Base-by-base conservation (phyloP, 2,888 invertebrate species). In the Acleris emargana region DNA sequence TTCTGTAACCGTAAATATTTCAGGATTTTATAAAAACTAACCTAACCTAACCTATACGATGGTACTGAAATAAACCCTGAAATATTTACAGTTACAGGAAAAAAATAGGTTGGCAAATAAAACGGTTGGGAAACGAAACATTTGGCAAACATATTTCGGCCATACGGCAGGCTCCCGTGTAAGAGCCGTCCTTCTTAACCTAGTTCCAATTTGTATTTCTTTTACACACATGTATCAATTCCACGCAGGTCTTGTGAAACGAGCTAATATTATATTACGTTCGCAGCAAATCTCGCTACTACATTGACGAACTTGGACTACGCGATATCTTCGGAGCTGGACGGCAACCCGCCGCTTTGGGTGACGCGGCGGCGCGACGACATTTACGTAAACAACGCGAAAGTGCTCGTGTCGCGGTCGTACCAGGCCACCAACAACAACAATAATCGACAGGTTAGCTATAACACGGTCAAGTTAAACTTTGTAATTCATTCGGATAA, bases 351-450 rank as follows among this genome's bases (percentile, higher is more conserved):
- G 0, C 97, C 97, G 1, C 88, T 97, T 59, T 97, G 97, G 95
- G 95, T 97, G 68, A 97, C 97, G 58, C 93, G 95, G 71, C 94
- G 94, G 67, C 93, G 93, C 16, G 94, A 95, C 67, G 96, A 97
- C 72, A 94, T 97, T 75, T 98, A 94, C 87, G 95, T 98, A 69
- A 98, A 98, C 89, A 97, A 98, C 84, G 98, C 97, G 2, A 95
- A 95, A 80, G 94, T 98, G 60, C 91, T 96, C 73, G 93, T 94
- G 67, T 94, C 94, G 54, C 93, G 95, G 67, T 96, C 96, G 22
- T 94, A 94, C 77, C 93, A 94, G 73, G 94, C 95, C 47, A 91
- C 88, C 69, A 93, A 93, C 67, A 89, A 93, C 91, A 80, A 89
- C 67, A 87, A 87, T 53, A 91, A 91, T 69, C 76, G 86, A 68